A percentile compares a stretch with the other conserved stretches of the same genome.
Conservation (phyloP, 2,888 invertebrate species). For the Napeogenes inachia region DNA sequence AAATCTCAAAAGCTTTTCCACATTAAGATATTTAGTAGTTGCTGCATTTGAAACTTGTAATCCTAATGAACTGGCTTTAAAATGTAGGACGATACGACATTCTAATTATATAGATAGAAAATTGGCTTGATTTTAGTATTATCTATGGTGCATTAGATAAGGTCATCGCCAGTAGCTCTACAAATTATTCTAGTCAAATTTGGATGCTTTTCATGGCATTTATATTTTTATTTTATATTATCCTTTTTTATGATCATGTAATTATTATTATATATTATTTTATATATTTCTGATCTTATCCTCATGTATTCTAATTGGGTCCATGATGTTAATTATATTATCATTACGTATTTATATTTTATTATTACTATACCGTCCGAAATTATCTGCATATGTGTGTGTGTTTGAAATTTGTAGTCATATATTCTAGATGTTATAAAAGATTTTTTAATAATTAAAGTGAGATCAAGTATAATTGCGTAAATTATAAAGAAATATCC, state of each 20-base stretch:
- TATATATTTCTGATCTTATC: constrained; percentile 11
- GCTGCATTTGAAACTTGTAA: constrained; percentile 23
- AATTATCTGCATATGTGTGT: constrained; percentile 36
- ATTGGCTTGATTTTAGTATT: constrained; percentile 19
- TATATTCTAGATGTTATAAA: constrained; percentile 17
- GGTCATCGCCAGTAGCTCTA: constrained; percentile 7
- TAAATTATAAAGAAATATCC: not conserved
- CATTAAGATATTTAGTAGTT: constrained; percentile 12
- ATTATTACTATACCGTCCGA: constrained; percentile 49
- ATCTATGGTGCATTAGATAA: constrained; percentile 10
- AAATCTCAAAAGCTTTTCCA: not conserved
- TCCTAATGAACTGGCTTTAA: constrained; percentile 28
- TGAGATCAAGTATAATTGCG: not conserved
- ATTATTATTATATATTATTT: constrained; percentile 13
- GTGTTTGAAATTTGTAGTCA: constrained; percentile 26
- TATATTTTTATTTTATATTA: constrained; percentile 6
- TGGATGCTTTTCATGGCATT: constrained; percentile 9
- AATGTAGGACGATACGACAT: constrained; percentile 13
- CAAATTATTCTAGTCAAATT: constrained; percentile 22
- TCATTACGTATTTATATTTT: constrained; percentile 25
- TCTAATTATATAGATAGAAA: constrained; percentile 18
- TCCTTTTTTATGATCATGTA: constrained; percentile 1
- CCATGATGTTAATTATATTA: constrained; percentile 13
- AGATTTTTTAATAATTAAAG: constrained; percentile 3
- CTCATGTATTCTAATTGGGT: constrained; percentile 10